Percentiles rank a stretch among this genome's conserved stretches.
Conservation (phyloP, 1,140 invertebrate species). For the Zaprionus ghesquierei region DNA sequence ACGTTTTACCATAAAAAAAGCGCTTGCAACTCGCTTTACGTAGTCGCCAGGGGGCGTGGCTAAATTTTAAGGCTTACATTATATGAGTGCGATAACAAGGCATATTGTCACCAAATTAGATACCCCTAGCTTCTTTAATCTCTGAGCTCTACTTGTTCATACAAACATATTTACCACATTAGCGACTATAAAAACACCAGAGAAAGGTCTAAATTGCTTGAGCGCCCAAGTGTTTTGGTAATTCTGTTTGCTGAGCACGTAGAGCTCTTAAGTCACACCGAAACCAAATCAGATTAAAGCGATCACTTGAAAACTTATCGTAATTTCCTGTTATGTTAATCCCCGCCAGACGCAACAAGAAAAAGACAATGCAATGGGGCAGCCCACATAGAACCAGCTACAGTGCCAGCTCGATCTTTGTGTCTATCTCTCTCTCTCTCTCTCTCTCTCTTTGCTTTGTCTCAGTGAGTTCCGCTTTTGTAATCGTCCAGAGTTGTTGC, state of each 20-base stretch:
- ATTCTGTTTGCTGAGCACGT: slow-evolving; percentile 17
- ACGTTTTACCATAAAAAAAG: no score
- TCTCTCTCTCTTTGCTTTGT: background rate
- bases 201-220: background rate
- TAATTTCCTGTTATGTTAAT: slow-evolving; percentile 50
- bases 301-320: slow-evolving; percentile 3
- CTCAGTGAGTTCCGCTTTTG: slow-evolving; percentile 69
- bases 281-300: background rate
- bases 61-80: no score
- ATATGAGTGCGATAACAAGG: background rate
- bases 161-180: background rate
- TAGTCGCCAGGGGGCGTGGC: background rate
- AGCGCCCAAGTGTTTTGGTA: background rate
- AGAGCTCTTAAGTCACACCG: background rate
- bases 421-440: background rate
- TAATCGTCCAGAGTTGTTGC: slow-evolving; percentile 47
- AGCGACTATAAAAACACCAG: no score
- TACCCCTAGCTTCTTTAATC: background rate
- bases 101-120: background rate
- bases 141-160: background rate
- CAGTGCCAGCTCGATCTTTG: background rate
- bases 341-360: background rate
- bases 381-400: slow-evolving; percentile 34
- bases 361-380: slow-evolving; percentile 4
- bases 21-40: background rate